A percentile compares a stretch with the other conserved stretches of the same genome.
Conservation (phyloP, 2,888 invertebrate species). For the Spodoptera littoralis region DNA sequence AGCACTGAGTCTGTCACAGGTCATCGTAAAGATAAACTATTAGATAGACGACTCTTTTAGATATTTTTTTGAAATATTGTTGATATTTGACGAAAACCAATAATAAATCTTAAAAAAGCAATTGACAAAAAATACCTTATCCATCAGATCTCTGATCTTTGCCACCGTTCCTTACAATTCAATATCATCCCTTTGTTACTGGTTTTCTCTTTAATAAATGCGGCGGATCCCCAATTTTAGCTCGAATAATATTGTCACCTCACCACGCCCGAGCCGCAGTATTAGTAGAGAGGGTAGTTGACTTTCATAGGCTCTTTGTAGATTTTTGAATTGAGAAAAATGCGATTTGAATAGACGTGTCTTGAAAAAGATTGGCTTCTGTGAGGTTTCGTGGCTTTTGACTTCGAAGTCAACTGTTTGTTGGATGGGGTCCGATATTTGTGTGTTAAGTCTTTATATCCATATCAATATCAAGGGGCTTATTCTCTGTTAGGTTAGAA, state of each 20-base stretch:
- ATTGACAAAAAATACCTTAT: conserved; percentile 55
- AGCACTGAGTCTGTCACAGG: too few species aligned
- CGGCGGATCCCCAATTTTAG: conserved; percentile 82
- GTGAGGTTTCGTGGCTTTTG: conserved; percentile 38
- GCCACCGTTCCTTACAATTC: conserved; percentile 82
- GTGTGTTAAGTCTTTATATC: not conserved
- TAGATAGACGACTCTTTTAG: too few species aligned
- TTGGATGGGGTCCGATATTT: not conserved
- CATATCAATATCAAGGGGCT: too few species aligned
- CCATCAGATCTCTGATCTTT: conserved; percentile 55
- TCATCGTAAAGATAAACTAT: too few species aligned
- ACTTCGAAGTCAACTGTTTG: conserved; percentile 5
- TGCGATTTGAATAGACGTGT: conserved; percentile 57
- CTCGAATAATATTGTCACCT: conserved; percentile 87
- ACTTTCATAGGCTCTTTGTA: conserved; percentile 67
- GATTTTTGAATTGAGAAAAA: conserved; percentile 58
- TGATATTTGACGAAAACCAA: too few species aligned
- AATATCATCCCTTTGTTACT: conserved; percentile 88
- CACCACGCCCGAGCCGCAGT: conserved; percentile 54
- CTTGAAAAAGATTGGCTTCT: conserved; percentile 46
- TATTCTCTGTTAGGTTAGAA: too few species aligned
- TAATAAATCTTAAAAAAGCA: not conserved
- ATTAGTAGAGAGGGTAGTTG: conserved; percentile 63
- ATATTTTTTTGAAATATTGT: too few species aligned
- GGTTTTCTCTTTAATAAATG: conserved; percentile 88